phyloP scores from a whole-genome alignment of 2,797 vertebrate genomes.

The Tauraco hartlaubi region DNA sequence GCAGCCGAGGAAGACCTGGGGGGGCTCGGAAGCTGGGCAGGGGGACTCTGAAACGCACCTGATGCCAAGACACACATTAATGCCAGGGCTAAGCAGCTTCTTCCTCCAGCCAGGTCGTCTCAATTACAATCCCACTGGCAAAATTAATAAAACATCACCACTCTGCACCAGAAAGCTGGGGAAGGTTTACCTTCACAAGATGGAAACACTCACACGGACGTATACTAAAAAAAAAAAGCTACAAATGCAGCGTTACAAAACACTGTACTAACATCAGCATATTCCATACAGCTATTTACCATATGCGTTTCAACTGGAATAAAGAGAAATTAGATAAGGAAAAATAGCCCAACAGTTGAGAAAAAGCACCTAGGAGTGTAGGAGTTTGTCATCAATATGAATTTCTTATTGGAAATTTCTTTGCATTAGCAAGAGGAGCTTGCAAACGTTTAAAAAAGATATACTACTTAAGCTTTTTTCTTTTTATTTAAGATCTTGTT shows the following conservation, averaged over 20 bases:
- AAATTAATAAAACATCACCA: neutral
- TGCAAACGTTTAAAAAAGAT: neutral
- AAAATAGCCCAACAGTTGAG: neutral
- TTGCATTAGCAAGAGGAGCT: neutral
- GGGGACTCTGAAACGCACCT: accelerated
- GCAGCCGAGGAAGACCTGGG: accelerated
- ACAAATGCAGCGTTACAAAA: neutral
- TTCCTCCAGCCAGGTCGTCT: neutral
- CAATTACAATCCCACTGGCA: neutral
- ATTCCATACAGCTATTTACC: accelerated
- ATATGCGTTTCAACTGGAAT: neutral
- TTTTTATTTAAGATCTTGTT: neutral
- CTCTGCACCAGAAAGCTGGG: neutral
- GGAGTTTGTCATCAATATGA: neutral
- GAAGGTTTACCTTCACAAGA: neutral
- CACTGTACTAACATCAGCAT: neutral
- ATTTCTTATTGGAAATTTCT: neutral
- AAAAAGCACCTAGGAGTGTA: neutral
- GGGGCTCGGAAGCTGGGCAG: no score
- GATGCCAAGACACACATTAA: neutral
- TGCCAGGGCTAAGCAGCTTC: neutral
- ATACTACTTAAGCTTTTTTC: neutral
- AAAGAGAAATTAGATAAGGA: neutral
- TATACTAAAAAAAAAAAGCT: neutral
- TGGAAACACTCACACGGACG: neutral